phyloP scores from a whole-genome alignment of 2,113 vertebrate genomes.

The Columbina picui region DNA sequence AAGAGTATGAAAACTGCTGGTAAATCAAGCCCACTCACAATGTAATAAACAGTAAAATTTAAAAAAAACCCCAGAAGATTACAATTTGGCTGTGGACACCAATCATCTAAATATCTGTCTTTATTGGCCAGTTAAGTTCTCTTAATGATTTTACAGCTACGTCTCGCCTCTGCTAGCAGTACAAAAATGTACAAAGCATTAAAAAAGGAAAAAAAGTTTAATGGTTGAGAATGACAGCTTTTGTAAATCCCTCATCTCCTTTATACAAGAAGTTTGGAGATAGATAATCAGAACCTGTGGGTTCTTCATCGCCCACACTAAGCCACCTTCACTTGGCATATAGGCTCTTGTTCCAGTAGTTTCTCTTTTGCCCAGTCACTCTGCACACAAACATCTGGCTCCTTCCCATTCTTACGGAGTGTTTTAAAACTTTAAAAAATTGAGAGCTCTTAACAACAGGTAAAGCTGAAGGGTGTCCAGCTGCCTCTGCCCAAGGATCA shows the following conservation, averaged over 20 bases:
- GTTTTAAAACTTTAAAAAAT: neutral
- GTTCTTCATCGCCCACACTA: neutral
- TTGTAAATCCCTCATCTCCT: neutral
- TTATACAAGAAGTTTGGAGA: neutral
- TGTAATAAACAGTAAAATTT: neutral
- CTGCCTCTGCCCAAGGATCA: conserved; percentile 1
- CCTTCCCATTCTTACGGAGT: neutral
- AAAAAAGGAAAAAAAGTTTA: neutral
- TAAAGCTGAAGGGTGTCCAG: conserved; percentile 10
- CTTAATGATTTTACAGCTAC: neutral
- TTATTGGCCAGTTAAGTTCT: neutral
- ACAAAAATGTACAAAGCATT: neutral
- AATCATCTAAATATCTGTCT: neutral
- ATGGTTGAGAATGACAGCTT: neutral
- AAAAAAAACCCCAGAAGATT: neutral
- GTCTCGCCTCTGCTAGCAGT: neutral
- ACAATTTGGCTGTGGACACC: neutral
- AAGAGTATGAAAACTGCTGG: neutral
- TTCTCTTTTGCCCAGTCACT: neutral
- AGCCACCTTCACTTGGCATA: neutral
- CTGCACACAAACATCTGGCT: neutral
- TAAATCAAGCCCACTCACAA: neutral
- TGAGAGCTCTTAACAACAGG: neutral
- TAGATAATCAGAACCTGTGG: neutral
- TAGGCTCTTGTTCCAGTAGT: neutral